These are phyloP conservation scores for Falco cherrug DNA, from an alignment of 2,797 vertebrate species.

Conservation along the genomic window DNA sequence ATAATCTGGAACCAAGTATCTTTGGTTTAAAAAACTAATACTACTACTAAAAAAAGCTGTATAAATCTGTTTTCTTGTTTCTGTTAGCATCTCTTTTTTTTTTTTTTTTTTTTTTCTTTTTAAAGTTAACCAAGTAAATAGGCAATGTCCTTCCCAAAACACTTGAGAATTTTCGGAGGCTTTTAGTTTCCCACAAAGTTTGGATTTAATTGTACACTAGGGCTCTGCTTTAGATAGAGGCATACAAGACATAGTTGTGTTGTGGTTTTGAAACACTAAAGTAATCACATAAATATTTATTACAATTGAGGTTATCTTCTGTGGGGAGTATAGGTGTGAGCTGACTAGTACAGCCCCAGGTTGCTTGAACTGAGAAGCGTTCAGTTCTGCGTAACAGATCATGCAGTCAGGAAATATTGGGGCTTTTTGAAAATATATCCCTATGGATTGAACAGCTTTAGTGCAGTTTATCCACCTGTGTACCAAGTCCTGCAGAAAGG, in stretches of 20 bases:
- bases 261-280: background rate
- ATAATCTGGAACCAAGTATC: background rate
- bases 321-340: background rate
- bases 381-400: background rate
- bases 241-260: background rate
- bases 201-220: background rate
- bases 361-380: background rate
- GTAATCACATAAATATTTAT: background rate
- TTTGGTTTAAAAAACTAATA: background rate
- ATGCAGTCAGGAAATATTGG: background rate
- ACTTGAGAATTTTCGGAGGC: background rate
- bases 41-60: background rate
- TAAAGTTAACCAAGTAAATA: background rate
- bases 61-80: background rate
- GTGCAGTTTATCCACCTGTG: background rate
- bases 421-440: background rate
- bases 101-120: background rate
- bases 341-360: background rate
- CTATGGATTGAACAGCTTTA: background rate
- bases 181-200: background rate
- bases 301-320: background rate
- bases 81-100: background rate
- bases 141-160: background rate
- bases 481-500: background rate
- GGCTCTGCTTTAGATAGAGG: background rate